Conservation (phyloP, 1,140 invertebrate genomes). For the Sweltsa coloradensis region DNA sequence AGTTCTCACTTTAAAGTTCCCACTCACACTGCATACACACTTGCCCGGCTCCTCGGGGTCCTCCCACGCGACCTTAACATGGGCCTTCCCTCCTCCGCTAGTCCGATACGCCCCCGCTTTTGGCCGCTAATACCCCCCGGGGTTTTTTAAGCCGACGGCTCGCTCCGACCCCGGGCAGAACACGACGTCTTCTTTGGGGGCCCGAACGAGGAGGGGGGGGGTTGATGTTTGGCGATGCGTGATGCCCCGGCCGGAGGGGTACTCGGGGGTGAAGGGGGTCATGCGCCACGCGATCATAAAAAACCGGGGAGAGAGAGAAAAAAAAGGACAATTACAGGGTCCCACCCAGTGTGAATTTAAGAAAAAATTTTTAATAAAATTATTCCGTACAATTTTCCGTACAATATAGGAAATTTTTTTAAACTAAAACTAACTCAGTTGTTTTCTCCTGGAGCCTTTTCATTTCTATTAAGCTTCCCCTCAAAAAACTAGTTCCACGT, state of each 20-base stretch:
- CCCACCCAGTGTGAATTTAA: background rate
- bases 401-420: too few species aligned
- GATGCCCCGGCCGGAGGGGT: slow-evolving; percentile 81
- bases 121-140: slow-evolving; percentile 88
- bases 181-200: slow-evolving; percentile 81
- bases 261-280: slow-evolving; percentile 88
- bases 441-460: slow-evolving; percentile 93
- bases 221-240: slow-evolving; percentile 96
- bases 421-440: slow-evolving; percentile 56
- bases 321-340: background rate
- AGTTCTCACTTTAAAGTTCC: too few species aligned
- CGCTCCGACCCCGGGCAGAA: slow-evolving; percentile 81
- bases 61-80: slow-evolving; percentile 89
- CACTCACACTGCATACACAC: too few species aligned
- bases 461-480: slow-evolving; percentile 66
- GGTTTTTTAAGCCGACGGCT: slow-evolving; percentile 77
- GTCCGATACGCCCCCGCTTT: slow-evolving; percentile 92
- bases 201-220: slow-evolving; percentile 93
- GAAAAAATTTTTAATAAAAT: background rate
- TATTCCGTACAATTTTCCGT: too few species aligned
- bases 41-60: slow-evolving; percentile 83
- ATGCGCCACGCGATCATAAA: slow-evolving; percentile 98
- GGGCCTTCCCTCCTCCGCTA: slow-evolving; percentile 93
- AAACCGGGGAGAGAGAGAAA: slow-evolving; percentile 44
- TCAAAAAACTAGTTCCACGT: slow-evolving; percentile 79